phyloP scores from a whole-genome alignment of 2,888 invertebrate genomes.

The Spodoptera picta region DNA sequence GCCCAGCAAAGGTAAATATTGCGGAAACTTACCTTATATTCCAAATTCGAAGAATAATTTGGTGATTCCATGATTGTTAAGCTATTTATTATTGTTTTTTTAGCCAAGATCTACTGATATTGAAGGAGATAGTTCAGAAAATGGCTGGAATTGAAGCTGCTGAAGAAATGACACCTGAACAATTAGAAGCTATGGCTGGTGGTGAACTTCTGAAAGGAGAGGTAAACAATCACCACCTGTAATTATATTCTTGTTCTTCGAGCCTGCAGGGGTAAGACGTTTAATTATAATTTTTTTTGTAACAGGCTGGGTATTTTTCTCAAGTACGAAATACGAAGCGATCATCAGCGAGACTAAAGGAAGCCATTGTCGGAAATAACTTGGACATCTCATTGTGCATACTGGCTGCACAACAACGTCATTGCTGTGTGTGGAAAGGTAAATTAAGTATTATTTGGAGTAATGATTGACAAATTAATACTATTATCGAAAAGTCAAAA shows the following conservation, averaged over 20 bases:
- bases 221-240: slow-evolving; percentile 81
- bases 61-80: too few relatives aligned
- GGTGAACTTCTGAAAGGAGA: slow-evolving; percentile 98
- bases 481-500: neutral
- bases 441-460: slow-evolving; percentile 58
- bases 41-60: too few relatives aligned
- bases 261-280: too few relatives aligned
- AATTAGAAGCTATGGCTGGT: slow-evolving; percentile 98
- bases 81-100: too few relatives aligned
- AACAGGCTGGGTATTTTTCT: slow-evolving; percentile 98
- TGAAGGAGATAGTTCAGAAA: slow-evolving; percentile 99
- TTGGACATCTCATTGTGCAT: slow-evolving; percentile 97
- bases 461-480: too few relatives aligned
- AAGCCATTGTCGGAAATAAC: slow-evolving; percentile 97
- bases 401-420: slow-evolving; percentile 98
- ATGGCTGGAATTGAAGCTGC: slow-evolving; percentile 99
- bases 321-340: slow-evolving; percentile 99
- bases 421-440: slow-evolving; percentile 95
- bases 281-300: slow-evolving; percentile 43
- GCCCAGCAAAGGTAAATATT: slow-evolving; percentile 94
- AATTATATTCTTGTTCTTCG: too few relatives aligned
- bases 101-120: slow-evolving; percentile 96
- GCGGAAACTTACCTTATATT: too few relatives aligned
- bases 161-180: slow-evolving; percentile 98
- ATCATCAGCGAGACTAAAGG: slow-evolving; percentile 97